Conservation (phyloP, 2,113 vertebrate species). For the Anhinga rufa region DNA sequence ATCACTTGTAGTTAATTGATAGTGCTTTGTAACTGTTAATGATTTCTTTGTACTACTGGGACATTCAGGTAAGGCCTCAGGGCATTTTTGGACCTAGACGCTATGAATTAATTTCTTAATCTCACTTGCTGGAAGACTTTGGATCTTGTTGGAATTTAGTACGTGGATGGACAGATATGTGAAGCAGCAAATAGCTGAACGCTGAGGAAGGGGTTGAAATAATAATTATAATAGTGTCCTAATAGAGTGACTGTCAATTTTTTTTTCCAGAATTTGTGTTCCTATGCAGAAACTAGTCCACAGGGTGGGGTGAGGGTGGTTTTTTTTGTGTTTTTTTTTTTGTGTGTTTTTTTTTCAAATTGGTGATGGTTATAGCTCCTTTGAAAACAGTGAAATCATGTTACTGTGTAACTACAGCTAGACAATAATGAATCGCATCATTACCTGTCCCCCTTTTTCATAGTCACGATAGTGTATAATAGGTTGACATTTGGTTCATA, state of each 20-base stretch:
- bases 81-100: background rate
- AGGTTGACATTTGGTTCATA: background rate
- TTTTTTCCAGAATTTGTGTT: background rate
- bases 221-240: background rate
- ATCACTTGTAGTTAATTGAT: background rate
- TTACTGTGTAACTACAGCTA: background rate
- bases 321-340: background rate
- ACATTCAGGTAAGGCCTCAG: background rate
- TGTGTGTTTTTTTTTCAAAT: fast-evolving
- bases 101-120: background rate
- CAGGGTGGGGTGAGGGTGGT: background rate
- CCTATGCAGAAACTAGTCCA: background rate
- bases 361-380: background rate
- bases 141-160: background rate
- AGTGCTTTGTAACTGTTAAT: background rate
- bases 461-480: background rate
- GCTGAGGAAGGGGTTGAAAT: background rate
- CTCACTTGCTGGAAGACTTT: background rate
- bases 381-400: background rate
- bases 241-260: background rate
- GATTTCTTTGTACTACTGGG: background rate
- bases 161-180: background rate
- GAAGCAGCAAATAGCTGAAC: background rate
- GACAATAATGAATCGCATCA: background rate
- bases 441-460: background rate